phyloP scores from a whole-genome alignment of 2,113 vertebrate genomes.

The Chroicocephalus ridibundus region DNA sequence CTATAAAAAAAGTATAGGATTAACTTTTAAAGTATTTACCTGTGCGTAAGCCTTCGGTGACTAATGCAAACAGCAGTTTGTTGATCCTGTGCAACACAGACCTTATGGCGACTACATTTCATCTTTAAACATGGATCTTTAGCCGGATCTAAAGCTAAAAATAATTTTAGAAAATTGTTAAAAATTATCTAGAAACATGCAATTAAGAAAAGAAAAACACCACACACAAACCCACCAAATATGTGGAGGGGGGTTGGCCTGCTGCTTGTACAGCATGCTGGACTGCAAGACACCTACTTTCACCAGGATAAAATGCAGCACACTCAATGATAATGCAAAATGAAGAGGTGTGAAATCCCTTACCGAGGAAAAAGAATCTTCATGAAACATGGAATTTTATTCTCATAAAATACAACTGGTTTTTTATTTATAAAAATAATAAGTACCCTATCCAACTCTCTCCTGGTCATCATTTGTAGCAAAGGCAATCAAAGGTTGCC shows the following conservation, averaged over 20 bases:
- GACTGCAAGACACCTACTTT: background rate
- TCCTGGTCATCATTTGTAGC: background rate
- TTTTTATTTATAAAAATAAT: background rate
- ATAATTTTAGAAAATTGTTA: constrained; percentile 40
- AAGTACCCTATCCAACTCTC: background rate
- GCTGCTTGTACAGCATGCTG: background rate
- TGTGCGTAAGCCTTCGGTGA: constrained; percentile 86
- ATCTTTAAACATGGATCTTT: constrained; percentile 96
- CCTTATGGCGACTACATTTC: constrained; percentile 93
- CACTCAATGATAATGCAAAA: background rate
- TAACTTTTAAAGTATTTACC: constrained; percentile 69
- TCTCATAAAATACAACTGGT: background rate
- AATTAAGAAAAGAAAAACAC: background rate
- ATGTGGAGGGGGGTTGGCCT: accelerated
- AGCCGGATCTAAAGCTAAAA: constrained; percentile 87
- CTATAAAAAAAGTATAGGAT: background rate
- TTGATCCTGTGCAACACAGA: constrained; percentile 89
- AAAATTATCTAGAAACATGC: background rate
- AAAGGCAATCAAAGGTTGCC: background rate
- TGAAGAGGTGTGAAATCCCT: background rate
- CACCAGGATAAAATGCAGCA: background rate
- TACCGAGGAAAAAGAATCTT: background rate
- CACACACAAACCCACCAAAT: background rate
- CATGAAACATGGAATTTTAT: background rate
- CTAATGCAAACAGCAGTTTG: constrained; percentile 91